Evolutionary conservation across 2,888 invertebrate genomes (phyloP), one percentile per base, ranked within the genome.

Genomic region (Phyto melanocephala): DNA sequence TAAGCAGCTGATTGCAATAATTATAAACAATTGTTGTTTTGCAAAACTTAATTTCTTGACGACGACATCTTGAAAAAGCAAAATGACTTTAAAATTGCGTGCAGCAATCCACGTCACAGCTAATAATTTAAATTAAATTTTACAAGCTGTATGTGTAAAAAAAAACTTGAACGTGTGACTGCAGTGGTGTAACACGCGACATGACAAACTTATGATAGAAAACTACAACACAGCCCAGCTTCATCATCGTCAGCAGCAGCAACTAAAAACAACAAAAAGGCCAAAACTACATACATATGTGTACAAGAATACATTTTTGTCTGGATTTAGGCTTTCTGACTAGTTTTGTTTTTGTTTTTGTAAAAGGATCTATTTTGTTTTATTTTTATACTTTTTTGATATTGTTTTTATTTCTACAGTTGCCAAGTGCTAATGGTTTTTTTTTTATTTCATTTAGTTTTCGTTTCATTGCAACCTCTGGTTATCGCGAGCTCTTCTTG

Each of bases 371-470:
- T 71, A 71, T 56, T 75, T 60, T 79, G 70, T 58, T 71, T 65
- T 60, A 56, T 63, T 74, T 60, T 74, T 5, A 28, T 3, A n/a
- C 24, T 40, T 50, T 13, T 60, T 42, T 52, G 50, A 1, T 28
- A 22, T 37, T 47, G 47, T 74, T 42, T 72, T 71, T 60, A 67
- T 74, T 82, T 47, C 37, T 60, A 33, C 79, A 67, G 79, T 82
- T 82, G 79, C 82, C 60, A 82, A 79, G 82, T 70, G 82, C 65
- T 58, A 81, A 81, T 77, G 68, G n/a, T 67, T 45, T 28, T 28
- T 6, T 28, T 28, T 28, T 28, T 28, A 28, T 5, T 28, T 76
- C 60, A 11, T 50, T 80, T 65, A 33, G 20, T 45, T 42, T 47
- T 60, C 42, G 28, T 54, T 52, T 45, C 24, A 58, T 40, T 58